These are phyloP conservation scores for Rhincodon typus DNA, from an alignment of 2,797 vertebrate species.

Conservation along the genomic window DNA sequence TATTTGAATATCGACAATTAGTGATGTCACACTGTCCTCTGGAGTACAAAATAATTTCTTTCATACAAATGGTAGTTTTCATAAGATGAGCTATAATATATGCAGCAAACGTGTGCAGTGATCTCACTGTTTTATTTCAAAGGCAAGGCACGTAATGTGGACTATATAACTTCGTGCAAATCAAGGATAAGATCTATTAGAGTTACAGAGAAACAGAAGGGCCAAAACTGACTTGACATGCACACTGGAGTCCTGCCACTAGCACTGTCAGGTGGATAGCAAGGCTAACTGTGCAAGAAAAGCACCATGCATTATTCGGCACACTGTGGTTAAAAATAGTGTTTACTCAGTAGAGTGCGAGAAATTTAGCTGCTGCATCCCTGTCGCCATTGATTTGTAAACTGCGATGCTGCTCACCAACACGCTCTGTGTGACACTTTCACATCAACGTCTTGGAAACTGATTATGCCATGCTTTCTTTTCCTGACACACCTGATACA, in stretches of 20 bases:
- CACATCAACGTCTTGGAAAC: slow-evolving; percentile 60
- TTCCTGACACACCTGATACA: slow-evolving; percentile 36
- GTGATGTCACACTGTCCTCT: slow-evolving; percentile 87
- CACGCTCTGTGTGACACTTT: slow-evolving; percentile 78
- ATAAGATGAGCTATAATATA: slow-evolving; percentile 89
- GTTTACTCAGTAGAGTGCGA: slow-evolving; percentile 65
- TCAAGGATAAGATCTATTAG: slow-evolving; percentile 78
- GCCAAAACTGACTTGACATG: slow-evolving; percentile 73
- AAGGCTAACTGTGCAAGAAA: slow-evolving; percentile 64
- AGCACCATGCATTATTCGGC: slow-evolving; percentile 75
- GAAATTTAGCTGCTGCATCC: slow-evolving; percentile 59
- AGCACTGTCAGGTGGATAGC: slow-evolving; percentile 62
- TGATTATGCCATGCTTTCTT: slow-evolving; percentile 30
- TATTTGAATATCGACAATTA: slow-evolving; percentile 86
- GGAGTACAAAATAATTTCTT: slow-evolving; percentile 97
- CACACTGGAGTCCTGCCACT: slow-evolving; percentile 70
- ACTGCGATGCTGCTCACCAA: slow-evolving; percentile 56
- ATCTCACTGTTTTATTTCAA: slow-evolving; percentile 86
- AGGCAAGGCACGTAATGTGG: slow-evolving; percentile 99
- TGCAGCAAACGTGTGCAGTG: slow-evolving; percentile 99
- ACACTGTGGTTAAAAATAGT: slow-evolving; percentile 56
- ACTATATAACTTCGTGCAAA: slow-evolving; percentile 99
- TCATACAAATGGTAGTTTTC: slow-evolving; percentile 98
- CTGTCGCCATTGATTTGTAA: slow-evolving; percentile 67
- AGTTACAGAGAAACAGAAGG: slow-evolving; percentile 70